Evolutionary conservation across 2,888 invertebrate species (phyloP).

Genomic region (Mesorhabditis sp.): DNA sequence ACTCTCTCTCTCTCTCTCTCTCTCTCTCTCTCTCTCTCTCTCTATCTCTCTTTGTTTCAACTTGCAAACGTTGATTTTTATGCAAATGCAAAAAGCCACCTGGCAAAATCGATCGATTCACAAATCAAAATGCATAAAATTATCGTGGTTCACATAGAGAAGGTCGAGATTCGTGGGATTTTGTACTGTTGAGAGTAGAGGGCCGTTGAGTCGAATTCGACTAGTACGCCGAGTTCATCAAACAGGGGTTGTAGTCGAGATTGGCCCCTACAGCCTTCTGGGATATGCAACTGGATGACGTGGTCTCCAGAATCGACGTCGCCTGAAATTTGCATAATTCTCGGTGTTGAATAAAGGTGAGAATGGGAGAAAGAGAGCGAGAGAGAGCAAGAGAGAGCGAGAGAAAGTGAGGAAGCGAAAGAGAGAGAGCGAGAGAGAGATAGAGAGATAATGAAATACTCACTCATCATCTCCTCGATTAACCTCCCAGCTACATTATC

Average conservation of each 20-base stretch:
- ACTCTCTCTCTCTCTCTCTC: too few species aligned
- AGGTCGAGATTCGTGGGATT: background rate
- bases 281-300: background rate
- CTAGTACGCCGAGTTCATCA: background rate
- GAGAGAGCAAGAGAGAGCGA: too few species aligned
- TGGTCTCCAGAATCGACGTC: background rate
- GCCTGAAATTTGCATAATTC: background rate
- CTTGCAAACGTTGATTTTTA: too few species aligned
- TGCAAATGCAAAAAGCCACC: too few species aligned
- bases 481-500: background rate
- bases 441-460: background rate
- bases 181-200: background rate
- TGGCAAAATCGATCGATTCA: background rate
- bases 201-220: constrained; percentile 4
- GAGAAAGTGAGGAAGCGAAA: too few species aligned
- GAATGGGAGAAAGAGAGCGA: too few species aligned
- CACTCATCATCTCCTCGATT: constrained; percentile 1
- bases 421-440: too few species aligned
- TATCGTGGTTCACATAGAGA: background rate
- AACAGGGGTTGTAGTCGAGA: background rate
- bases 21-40: too few species aligned
- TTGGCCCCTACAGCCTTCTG: background rate
- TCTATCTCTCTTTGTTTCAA: too few species aligned
- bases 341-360: too few species aligned
- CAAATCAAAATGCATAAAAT: constrained; percentile 1